phyloP scores from a whole-genome alignment of 2,888 invertebrate genomes.

The Agonopterix alstromeriana region DNA sequence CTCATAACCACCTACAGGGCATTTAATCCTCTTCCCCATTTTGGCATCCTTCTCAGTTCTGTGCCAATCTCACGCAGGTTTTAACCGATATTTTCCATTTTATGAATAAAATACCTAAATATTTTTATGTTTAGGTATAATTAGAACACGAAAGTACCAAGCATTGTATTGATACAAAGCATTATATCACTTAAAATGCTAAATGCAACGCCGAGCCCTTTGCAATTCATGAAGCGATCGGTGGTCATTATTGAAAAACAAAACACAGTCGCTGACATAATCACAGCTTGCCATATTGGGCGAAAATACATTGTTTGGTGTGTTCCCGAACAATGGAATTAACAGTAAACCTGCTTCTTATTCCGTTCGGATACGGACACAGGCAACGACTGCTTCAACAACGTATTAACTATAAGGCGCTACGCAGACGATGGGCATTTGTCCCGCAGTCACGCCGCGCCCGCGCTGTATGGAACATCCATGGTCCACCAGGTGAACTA shows the following conservation, averaged over 20 bases:
- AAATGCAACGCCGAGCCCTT: conserved; percentile 27
- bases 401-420: neutral
- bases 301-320: conserved; percentile 69
- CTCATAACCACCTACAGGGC: too few species aligned
- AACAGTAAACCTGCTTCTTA: conserved; percentile 72
- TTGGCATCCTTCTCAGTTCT: too few species aligned
- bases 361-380: conserved; percentile 69
- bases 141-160: neutral
- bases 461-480: too few species aligned
- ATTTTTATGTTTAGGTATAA: neutral
- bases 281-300: conserved; percentile 64
- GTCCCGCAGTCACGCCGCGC: too few species aligned
- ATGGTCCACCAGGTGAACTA: too few species aligned
- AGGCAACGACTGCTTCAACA: conserved; percentile 1
- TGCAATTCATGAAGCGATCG: conserved; percentile 44
- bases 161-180: neutral
- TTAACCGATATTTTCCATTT: too few species aligned
- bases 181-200: conserved; percentile 41
- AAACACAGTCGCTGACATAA: conserved; percentile 70
- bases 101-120: neutral
- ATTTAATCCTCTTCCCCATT: too few species aligned
- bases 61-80: too few species aligned
- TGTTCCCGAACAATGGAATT: conserved; percentile 67
- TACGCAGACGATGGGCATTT: too few species aligned
- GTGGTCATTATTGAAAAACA: conserved; percentile 64